Percentiles rank a stretch among this genome's conserved stretches.
Conservation (phyloP, 2,113 vertebrate species). For the Corythaixoides concolor region DNA sequence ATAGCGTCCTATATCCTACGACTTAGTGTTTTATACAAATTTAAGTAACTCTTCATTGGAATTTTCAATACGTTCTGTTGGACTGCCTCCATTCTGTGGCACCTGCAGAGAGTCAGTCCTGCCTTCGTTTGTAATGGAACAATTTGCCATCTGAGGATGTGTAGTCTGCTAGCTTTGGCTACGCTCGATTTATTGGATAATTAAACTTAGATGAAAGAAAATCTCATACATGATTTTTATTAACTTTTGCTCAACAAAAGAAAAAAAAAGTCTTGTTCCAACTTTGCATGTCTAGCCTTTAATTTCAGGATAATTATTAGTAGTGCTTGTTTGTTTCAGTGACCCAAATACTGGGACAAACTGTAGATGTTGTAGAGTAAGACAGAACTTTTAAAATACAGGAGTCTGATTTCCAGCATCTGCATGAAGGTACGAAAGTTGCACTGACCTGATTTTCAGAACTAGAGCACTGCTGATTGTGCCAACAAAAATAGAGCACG, state of each 20-base stretch:
- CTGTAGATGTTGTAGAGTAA: not conserved
- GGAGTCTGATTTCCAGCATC: not conserved
- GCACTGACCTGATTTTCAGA: conserved; percentile 13
- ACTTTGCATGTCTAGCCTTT: not conserved
- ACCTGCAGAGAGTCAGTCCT: not conserved
- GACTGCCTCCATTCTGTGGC: not conserved
- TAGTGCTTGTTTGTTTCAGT: not conserved
- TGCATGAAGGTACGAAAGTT: not conserved
- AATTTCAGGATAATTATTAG: not conserved
- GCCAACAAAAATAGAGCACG: not conserved
- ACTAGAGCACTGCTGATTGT: not conserved
- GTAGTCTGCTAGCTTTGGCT: not conserved
- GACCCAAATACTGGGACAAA: not conserved
- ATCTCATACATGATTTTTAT: not conserved
- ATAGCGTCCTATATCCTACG: not conserved
- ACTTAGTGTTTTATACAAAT: not conserved
- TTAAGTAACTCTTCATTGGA: not conserved
- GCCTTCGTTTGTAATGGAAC: not conserved
- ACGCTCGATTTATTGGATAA: not conserved
- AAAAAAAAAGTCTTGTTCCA: not conserved
- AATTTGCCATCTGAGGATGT: not conserved
- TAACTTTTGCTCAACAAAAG: not conserved
- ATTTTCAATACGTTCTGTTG: not conserved
- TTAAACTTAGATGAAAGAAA: not conserved
- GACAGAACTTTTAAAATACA: not conserved